Evolutionary conservation across 1,140 invertebrate genomes (phyloP), one percentile per base, ranked within the genome.

Genomic region (Cotesia glomerata): DNA sequence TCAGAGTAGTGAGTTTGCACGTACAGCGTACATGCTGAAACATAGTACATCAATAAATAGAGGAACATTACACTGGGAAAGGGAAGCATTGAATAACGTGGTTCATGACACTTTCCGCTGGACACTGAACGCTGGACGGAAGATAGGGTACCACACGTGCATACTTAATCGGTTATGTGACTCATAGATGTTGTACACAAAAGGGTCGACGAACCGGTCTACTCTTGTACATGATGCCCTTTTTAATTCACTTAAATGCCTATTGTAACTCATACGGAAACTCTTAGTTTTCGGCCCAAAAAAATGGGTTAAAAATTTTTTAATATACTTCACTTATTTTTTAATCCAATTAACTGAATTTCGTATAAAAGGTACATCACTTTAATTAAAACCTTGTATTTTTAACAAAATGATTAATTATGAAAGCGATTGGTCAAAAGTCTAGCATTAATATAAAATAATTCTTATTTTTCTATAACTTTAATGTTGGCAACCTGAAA

Each of bases 51-150:
- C 51, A 39, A 52, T 13, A 11, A 13, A 36, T n/a, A 18, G n/a
- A 59, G 39, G 11, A 9, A 45, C 5, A 16, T 26, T 26, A 26
- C 26, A 26, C 26, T 26, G 67, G 56, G 35, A 65, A 69, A 67
- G 69, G 61, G 58, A 69, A 45, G 45, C 72, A 69, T 73, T 75
- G 54, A 80, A 78, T 81, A 81, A 81, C 64, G 74, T 76, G 77
- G 76, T 74, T 79, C 76, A 81, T 80, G 79, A 81, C 74, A 79
- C 78, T 80, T 81, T 81, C 80, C 80, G 80, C 78, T 81, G 26
- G 79, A 81, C 74, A 79, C 78, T 80, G 81, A 81, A 79, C 80
- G 80, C 78, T 81, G 75, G 70, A 72, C 79, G 76, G 78, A 79
- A 74, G 78, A 76, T 74, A 72, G 74, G 74, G 76, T 80, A 77